These are phyloP conservation scores for Myopa testacea DNA, from an alignment of 2,888 invertebrate genomes.

Conservation along the genomic window DNA sequence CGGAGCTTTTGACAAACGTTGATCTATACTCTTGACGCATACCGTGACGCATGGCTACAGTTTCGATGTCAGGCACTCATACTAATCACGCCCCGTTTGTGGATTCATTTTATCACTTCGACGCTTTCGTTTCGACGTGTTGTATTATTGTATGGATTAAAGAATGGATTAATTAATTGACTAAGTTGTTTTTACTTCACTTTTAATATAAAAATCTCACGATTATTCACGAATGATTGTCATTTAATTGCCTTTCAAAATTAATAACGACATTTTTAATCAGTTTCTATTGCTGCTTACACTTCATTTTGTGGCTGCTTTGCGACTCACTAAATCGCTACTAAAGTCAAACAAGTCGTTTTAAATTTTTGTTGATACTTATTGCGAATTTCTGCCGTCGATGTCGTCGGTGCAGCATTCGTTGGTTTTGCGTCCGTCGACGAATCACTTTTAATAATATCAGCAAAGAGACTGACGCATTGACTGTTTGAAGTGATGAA, in stretches of 20 bases:
- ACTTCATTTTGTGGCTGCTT: no score
- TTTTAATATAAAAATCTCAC: no score
- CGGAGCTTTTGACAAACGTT: not conserved
- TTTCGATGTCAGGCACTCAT: not conserved
- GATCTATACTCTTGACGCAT: not conserved
- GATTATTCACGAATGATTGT: no score
- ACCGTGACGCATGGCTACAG: not conserved
- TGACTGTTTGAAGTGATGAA: not conserved
- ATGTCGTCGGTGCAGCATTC: not conserved
- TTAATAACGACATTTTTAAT: no score
- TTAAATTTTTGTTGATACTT: slow-evolving; percentile 3
- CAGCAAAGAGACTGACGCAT: not conserved
- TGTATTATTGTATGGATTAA: no score
- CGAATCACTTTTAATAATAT: slow-evolving; percentile 19
- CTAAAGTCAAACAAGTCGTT: slow-evolving; percentile 15
- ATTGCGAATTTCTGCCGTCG: slow-evolving; percentile 15
- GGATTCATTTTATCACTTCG: not conserved
- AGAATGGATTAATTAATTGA: no score
- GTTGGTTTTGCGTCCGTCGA: not conserved
- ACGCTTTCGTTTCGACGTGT: not conserved
- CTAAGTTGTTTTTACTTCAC: no score
- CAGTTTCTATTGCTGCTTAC: no score
- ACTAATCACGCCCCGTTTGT: slow-evolving; percentile 14
- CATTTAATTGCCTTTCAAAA: no score
- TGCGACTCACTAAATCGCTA: slow-evolving; percentile 26